Evolutionary conservation across 2,797 vertebrate genomes (phyloP).

Genomic region (Ceryle rudis): DNA sequence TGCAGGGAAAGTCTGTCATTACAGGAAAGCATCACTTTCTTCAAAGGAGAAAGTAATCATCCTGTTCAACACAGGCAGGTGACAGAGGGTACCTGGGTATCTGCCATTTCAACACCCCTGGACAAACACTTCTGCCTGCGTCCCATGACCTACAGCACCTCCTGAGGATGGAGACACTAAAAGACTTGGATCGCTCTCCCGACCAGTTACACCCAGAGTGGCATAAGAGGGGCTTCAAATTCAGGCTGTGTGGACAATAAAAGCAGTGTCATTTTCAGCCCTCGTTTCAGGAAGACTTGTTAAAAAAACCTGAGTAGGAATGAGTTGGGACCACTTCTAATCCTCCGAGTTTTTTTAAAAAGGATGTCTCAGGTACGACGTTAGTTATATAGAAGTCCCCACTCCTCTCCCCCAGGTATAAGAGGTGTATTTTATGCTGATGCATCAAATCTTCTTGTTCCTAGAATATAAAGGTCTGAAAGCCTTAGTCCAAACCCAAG

Average conservation of each 20-base stretch:
- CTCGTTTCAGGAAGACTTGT: background rate
- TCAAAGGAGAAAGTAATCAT: background rate
- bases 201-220: no score
- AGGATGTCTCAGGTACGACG: background rate
- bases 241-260: background rate
- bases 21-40: background rate
- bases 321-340: background rate
- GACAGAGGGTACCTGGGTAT: no score
- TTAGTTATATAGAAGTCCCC: accelerated
- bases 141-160: accelerated
- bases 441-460: background rate
- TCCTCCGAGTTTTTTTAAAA: background rate
- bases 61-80: accelerated
- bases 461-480: accelerated
- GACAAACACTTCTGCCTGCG: background rate
- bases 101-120: accelerated
- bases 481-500: background rate
- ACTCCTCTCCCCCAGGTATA: background rate
- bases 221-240: background rate
- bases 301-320: background rate
- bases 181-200: accelerated
- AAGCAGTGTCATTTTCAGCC: background rate
- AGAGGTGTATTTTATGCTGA: background rate
- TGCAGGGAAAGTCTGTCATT: background rate
- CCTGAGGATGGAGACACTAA: background rate